These are phyloP conservation scores for Anodontia alba DNA, from an alignment of 2,888 invertebrate genomes.

Conservation along the genomic window DNA sequence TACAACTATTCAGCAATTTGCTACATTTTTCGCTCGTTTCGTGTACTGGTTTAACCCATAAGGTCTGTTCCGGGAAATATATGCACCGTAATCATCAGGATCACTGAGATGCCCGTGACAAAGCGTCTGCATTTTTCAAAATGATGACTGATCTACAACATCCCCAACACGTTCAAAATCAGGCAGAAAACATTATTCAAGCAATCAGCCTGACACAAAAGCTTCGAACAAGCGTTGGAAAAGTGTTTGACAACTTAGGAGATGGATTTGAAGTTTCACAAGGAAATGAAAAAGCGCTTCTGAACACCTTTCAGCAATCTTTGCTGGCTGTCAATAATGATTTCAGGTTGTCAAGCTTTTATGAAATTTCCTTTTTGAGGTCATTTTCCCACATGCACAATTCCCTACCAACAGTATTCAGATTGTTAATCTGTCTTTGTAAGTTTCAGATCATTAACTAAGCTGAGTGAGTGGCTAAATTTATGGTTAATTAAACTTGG, in stretches of 20 bases:
- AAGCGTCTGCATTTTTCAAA: background rate
- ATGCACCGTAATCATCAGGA: no score
- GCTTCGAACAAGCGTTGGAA: constrained; percentile 77
- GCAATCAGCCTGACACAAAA: constrained; percentile 79
- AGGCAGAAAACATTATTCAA: constrained; percentile 71
- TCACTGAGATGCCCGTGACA: background rate
- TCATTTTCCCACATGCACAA: constrained; percentile 14
- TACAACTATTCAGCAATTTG: no score
- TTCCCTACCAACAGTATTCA: no score
- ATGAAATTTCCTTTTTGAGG: no score
- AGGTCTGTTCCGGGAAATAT: no score
- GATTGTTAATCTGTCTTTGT: background rate
- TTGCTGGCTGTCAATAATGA: constrained; percentile 92
- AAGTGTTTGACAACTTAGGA: constrained; percentile 78
- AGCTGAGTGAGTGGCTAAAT: no score
- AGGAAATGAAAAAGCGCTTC: constrained; percentile 88
- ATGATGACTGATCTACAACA: no score
- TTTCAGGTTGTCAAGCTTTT: constrained; percentile 90
- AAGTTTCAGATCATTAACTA: no score
- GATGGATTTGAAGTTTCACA: constrained; percentile 84
- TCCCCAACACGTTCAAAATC: no score
- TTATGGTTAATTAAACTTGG: no score
- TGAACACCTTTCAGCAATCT: constrained; percentile 92
- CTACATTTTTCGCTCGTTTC: no score
- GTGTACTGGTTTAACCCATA: no score